A percentile compares a stretch with the other conserved stretches of the same genome.
These are phyloP conservation scores for Lepus oiostolus DNA, from an alignment of 2,797 vertebrate species.

Conservation along the genomic window DNA sequence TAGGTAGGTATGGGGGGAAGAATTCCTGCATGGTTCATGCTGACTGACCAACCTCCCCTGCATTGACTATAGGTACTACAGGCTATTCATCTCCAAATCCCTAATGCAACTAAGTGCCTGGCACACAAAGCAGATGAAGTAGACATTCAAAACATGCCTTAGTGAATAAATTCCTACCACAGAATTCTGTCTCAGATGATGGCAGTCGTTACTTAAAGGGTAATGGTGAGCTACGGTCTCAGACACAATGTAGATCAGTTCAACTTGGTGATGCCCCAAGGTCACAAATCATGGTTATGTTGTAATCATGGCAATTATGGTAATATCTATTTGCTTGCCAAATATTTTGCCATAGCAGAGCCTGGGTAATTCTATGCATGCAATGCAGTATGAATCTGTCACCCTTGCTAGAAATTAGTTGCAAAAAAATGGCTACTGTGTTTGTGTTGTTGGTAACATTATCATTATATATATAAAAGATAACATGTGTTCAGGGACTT, in stretches of 20 bases:
- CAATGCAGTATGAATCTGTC: not conserved
- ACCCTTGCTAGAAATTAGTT: not conserved
- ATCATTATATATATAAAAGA: not conserved
- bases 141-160: not conserved
- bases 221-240: not conserved
- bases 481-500: not conserved
- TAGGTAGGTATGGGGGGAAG: no score
- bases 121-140: not conserved
- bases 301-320: not conserved
- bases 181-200: not conserved
- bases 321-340: constrained; percentile 26
- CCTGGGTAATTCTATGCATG: constrained; percentile 1
- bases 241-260: not conserved
- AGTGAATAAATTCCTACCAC: not conserved
- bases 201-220: not conserved
- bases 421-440: constrained; percentile 9
- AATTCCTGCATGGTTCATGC: no score
- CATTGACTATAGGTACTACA: not conserved
- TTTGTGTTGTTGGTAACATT: not conserved
- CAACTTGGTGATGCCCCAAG: not conserved
- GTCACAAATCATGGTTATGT: not conserved
- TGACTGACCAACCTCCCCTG: not conserved
- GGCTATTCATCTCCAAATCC: not conserved
- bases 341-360: not conserved
- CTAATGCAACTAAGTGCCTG: not conserved